Evolutionary conservation across 2,888 invertebrate genomes (phyloP).

Genomic region (Drosophila gaucha): DNA sequence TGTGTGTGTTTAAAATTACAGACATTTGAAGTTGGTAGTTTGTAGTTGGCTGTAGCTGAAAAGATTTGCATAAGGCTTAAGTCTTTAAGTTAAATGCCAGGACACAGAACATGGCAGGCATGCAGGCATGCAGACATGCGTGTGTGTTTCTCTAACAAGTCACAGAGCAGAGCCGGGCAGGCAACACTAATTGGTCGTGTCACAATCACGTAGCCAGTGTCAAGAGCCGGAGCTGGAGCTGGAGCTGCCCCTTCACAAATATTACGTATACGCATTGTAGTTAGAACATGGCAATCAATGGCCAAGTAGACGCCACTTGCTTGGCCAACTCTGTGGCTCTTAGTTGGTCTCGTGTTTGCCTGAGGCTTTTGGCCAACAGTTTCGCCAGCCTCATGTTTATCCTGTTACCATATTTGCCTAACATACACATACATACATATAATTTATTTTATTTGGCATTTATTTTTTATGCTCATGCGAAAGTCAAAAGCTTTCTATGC

Average conservation of each 20-base stretch:
- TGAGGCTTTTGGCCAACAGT: conserved; percentile 39
- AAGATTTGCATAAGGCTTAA: conserved; percentile 61
- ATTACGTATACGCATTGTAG: conserved; percentile 46
- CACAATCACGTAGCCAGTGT: conserved; percentile 66
- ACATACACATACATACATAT: conserved; percentile 18
- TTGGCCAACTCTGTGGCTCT: conserved; percentile 13
- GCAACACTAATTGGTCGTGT: conserved; percentile 76
- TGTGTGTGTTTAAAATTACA: conserved; percentile 47
- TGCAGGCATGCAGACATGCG: background rate
- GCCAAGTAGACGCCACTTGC: conserved; percentile 33
- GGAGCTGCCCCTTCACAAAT: conserved; percentile 28
- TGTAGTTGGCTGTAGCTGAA: conserved; percentile 33
- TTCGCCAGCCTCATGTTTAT: conserved; percentile 47
- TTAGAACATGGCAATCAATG: conserved; percentile 64
- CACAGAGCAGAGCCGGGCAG: conserved; percentile 24
- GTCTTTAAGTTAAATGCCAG: conserved; percentile 63
- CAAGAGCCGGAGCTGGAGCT: background rate
- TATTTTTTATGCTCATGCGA: conserved; percentile 63
- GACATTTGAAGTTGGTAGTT: conserved; percentile 29
- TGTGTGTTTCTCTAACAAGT: conserved; percentile 17
- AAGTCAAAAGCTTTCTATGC: conserved; percentile 77
- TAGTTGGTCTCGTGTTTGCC: conserved; percentile 44
- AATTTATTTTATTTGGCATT: conserved; percentile 77
- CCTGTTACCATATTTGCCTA: conserved; percentile 48
- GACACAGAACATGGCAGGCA: conserved; percentile 6